Evolutionary conservation across 2,888 invertebrate species (phyloP).

Genomic region (Cephus spinipes): DNA sequence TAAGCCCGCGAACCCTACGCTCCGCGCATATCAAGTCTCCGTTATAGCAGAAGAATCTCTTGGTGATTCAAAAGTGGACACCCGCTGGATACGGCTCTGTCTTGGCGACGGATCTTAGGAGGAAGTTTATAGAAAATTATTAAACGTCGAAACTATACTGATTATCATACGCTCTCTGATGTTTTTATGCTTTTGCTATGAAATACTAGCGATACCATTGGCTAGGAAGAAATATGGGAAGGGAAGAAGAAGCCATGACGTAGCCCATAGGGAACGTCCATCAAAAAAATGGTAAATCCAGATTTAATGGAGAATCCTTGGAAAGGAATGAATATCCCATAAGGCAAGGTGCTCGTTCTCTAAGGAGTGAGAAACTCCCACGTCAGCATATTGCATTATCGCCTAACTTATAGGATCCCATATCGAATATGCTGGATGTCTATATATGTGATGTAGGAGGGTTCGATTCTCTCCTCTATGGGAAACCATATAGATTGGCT

Average conservation of each 20-base stretch:
- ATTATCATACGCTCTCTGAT: not conserved
- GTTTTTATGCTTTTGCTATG: not conserved
- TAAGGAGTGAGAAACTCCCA: constrained; percentile 21
- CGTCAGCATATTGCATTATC: constrained; percentile 63
- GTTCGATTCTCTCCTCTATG: not conserved
- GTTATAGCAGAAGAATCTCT: not conserved
- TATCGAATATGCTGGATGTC: constrained; percentile 50
- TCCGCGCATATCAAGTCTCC: constrained; percentile 13
- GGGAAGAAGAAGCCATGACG: constrained; percentile 11
- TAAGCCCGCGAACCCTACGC: constrained; percentile 14
- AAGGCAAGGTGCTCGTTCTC: not conserved
- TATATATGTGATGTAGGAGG: not conserved
- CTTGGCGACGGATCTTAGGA: not conserved
- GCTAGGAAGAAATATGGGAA: not conserved
- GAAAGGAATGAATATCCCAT: constrained; percentile 9
- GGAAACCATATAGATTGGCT: not conserved
- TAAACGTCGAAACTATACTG: not conserved
- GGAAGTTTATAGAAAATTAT: not conserved
- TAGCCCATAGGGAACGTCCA: constrained; percentile 22
- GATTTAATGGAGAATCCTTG: constrained; percentile 53
- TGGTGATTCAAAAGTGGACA: not conserved
- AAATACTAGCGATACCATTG: not conserved
- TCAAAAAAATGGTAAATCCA: constrained; percentile 39
- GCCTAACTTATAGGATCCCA: constrained; percentile 53
- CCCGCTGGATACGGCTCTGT: not conserved